Evolutionary conservation across 2,888 invertebrate genomes (phyloP).

Genomic region (Abrostola triplasia): DNA sequence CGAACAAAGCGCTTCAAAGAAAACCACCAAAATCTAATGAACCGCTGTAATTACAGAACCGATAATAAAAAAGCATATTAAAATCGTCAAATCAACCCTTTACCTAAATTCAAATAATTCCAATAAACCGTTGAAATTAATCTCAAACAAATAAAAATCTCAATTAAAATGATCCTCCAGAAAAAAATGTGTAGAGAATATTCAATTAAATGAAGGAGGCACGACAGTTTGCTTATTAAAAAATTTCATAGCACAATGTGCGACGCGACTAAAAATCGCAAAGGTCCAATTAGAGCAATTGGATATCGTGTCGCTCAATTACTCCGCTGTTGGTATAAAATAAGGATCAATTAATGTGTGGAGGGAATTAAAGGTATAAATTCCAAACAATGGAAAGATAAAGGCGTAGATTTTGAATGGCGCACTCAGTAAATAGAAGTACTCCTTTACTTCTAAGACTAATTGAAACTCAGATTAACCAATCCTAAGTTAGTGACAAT

Average conservation of each 20-base stretch:
- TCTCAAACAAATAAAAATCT: conserved; percentile 13
- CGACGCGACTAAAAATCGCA: conserved; percentile 9
- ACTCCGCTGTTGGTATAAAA: conserved; percentile 2
- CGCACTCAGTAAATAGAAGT: background rate
- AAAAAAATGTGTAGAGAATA: conserved; percentile 13
- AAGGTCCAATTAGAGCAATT: conserved; percentile 33
- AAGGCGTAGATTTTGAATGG: background rate
- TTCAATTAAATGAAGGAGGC: conserved; percentile 23
- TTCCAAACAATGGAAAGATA: background rate
- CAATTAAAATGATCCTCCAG: conserved; percentile 8
- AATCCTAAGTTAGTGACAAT: no score
- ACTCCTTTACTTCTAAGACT: background rate
- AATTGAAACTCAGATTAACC: background rate
- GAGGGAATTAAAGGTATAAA: background rate
- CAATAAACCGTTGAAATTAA: conserved; percentile 10
- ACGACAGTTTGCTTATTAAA: conserved; percentile 18
- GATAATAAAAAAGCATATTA: conserved; percentile 1
- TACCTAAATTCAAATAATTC: background rate
- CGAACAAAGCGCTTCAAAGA: background rate
- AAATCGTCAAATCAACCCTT: conserved; percentile 3
- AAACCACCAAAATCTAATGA: conserved; percentile 3
- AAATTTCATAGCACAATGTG: conserved; percentile 13
- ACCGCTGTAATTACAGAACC: background rate
- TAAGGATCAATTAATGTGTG: conserved; percentile 2
- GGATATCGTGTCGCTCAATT: conserved; percentile 12